phyloP scores from a whole-genome alignment of 2,888 invertebrate genomes.

The Choristoneura rosaceana region DNA sequence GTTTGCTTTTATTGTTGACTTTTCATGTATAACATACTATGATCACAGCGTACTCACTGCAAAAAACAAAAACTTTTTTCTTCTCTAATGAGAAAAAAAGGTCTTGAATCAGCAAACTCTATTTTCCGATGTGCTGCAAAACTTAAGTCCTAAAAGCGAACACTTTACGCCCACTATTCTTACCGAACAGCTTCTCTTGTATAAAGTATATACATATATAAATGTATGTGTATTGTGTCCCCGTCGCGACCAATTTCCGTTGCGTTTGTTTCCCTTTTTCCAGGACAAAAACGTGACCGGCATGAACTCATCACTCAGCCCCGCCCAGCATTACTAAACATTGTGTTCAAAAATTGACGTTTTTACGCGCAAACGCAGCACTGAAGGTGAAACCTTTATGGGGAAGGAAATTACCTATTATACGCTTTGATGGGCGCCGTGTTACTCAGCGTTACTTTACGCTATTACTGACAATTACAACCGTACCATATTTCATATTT shows the following conservation, averaged over 20 bases:
- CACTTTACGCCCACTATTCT: not conserved
- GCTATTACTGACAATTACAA: slow-evolving; percentile 33
- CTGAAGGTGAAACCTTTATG: slow-evolving; percentile 37
- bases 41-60: too few species aligned
- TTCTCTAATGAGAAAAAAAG: too few species aligned
- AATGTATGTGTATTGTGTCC: slow-evolving; percentile 2
- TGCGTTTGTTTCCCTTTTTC: slow-evolving; percentile 26
- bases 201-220: not conserved
- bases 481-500: slow-evolving; percentile 8
- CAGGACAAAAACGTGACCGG: slow-evolving; percentile 29
- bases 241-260: slow-evolving; percentile 8
- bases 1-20: too few species aligned
- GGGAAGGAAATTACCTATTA: slow-evolving; percentile 40
- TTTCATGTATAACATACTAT: too few species aligned
- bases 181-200: not conserved
- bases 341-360: slow-evolving; percentile 42
- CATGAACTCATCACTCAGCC: slow-evolving; percentile 37
- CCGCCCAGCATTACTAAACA: slow-evolving; percentile 36
- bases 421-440: slow-evolving; percentile 37
- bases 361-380: slow-evolving; percentile 36
- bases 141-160: not conserved
- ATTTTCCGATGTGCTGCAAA: not conserved
- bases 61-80: too few species aligned
- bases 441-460: slow-evolving; percentile 32
- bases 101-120: not conserved